phyloP scores from a whole-genome alignment of 2,113 vertebrate species.

The Peromyscus leucopus region DNA sequence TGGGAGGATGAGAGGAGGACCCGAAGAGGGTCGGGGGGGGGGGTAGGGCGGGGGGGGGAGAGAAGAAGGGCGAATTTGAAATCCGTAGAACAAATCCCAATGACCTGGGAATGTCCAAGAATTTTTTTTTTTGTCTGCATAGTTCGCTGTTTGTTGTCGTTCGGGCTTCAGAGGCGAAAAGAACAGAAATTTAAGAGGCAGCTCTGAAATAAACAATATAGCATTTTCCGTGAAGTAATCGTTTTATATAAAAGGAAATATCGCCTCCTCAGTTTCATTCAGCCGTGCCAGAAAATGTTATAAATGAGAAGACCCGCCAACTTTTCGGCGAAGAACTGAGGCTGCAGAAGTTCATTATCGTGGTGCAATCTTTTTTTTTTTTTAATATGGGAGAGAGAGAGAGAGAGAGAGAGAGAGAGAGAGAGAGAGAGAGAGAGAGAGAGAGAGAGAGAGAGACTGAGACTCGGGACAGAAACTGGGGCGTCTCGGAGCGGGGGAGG shows the following conservation, averaged over 20 bases:
- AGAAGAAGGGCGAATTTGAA: slow-evolving; percentile 64
- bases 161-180: slow-evolving; percentile 82
- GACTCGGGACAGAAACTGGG: slow-evolving; percentile 61
- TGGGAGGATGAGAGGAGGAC: slow-evolving; percentile 33
- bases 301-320: slow-evolving; percentile 89
- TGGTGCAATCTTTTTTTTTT: slow-evolving; percentile 86
- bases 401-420: not conserved
- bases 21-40: not conserved
- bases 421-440: not conserved
- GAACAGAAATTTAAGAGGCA: slow-evolving; percentile 85
- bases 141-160: slow-evolving; percentile 86
- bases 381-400: not conserved
- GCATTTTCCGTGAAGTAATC: slow-evolving; percentile 88
- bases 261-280: slow-evolving; percentile 91
- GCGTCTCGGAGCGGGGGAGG: slow-evolving; percentile 52
- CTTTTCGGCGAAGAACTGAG: slow-evolving; percentile 86
- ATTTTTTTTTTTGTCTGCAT: slow-evolving; percentile 84
- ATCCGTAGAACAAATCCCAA: slow-evolving; percentile 79
- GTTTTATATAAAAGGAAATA: slow-evolving; percentile 89
- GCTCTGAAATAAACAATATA: slow-evolving; percentile 86
- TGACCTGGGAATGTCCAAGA: slow-evolving; percentile 87
- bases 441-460: not conserved
- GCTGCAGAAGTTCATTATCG: slow-evolving; percentile 89
- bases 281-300: slow-evolving; percentile 90
- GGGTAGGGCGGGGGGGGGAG: not conserved